Percentiles rank a stretch among this genome's conserved stretches.
Evolutionary conservation across 2,113 vertebrate genomes (phyloP).

Genomic region (Bambusicola thoracicus): DNA sequence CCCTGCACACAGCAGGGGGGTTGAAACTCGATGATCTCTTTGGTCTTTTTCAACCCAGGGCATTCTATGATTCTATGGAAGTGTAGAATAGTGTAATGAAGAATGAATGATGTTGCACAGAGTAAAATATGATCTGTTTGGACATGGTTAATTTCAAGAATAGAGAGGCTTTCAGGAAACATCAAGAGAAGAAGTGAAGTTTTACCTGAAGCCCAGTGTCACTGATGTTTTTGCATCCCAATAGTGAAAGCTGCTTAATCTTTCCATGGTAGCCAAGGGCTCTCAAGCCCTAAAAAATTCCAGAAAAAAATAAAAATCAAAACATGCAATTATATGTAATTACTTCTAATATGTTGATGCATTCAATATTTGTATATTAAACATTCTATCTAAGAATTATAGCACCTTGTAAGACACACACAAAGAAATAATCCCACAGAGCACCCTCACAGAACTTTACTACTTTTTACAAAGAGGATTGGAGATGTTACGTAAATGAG

Average conservation of each 20-base stretch:
- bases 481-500: background rate
- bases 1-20: too few species aligned
- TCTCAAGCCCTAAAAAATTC: constrained; percentile 78
- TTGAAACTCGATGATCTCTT: too few species aligned
- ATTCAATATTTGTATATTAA: background rate
- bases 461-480: background rate
- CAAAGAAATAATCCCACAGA: background rate
- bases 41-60: too few species aligned
- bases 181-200: background rate
- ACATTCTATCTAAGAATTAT: background rate
- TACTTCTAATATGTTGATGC: background rate
- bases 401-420: background rate
- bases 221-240: constrained; percentile 78
- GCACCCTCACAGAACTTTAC: background rate
- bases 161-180: background rate
- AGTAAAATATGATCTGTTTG: background rate
- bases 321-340: background rate
- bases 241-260: constrained; percentile 79
- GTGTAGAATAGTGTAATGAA: background rate
- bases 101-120: background rate
- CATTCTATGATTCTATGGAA: too few species aligned
- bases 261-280: constrained; percentile 59
- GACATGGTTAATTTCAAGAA: background rate
- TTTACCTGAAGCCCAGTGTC: constrained; percentile 84
- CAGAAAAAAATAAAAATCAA: background rate